Base-by-base conservation (phyloP, 2,797 vertebrate species). In the Hephaestus fuliginosus region DNA sequence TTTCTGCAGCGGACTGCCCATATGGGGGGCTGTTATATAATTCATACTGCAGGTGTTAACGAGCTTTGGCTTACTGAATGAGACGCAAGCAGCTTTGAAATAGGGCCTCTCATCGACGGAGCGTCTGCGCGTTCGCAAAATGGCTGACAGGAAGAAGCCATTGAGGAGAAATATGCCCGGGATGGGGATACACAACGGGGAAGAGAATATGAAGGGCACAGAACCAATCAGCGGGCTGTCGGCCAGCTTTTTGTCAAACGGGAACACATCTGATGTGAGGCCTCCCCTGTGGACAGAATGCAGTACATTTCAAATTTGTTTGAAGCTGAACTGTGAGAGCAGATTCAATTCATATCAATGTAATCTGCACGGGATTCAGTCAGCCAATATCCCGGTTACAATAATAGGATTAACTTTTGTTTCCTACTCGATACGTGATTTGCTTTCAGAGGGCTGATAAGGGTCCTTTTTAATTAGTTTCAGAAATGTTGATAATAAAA, bases 341-440 rank as follows among this genome's bases (percentile, higher is more conserved):
- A 84, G 83, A 87, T 83, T 86, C 65, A 68, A 83, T 91, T 89
- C 71, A 85, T 86, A 88, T 79, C 51, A 83, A 71, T 87, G 80
- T 90, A 82, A 92, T 90, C 88, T 80, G 81, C 70, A 69, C 83
- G 69, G 46, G 81, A 84, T 74, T 85, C 74, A 77, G 78, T 88
- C 81, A 90, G 87, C 85, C 83, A 87, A 89, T 89, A 89, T 88
- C 86, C 60, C 7, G 4, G 80, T 51, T n/a, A 22, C 75, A 91
- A 83, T 90, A 88, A 91, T 84, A 82, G 82, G 90, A 92, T 93
- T 92, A 92, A 86, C 90, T 93, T 89, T 88, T 90, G 86, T 93
- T 91, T 87, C 83, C 81, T 70, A 25, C 78, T 86, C 85, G 84
- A 77, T 87, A 76, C 30, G 70, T 73, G 76, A 82, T 82, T 90